Percentiles rank a stretch among this genome's conserved stretches.
These are phyloP conservation scores for Tretioscincus oriximinensis DNA, from an alignment of 2,113 vertebrate species.

Conservation along the genomic window DNA sequence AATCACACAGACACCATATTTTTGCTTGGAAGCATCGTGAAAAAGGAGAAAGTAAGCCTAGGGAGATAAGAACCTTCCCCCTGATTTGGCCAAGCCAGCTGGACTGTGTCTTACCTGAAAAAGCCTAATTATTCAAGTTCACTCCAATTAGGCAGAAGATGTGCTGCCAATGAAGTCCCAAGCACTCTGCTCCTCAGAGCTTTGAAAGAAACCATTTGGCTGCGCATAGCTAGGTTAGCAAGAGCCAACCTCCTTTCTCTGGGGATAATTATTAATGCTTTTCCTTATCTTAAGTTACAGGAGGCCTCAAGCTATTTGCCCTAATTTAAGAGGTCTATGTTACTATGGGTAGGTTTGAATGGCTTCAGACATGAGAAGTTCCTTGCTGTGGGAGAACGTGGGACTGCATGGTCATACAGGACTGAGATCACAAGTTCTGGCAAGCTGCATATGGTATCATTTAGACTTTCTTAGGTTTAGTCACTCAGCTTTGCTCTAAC, in stretches of 20 bases:
- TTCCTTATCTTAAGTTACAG: constrained; percentile 3
- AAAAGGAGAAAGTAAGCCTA: background rate
- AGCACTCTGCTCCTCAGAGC: background rate
- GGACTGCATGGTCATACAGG: background rate
- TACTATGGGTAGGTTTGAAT: constrained; percentile 1
- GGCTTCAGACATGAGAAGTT: background rate
- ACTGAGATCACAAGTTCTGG: background rate
- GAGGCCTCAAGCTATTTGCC: background rate
- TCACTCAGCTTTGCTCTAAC: too few species aligned
- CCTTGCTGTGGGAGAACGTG: background rate
- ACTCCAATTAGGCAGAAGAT: background rate
- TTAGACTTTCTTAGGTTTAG: too few species aligned
- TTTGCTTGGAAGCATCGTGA: background rate
- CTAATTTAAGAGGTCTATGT: background rate
- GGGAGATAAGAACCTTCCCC: too few species aligned
- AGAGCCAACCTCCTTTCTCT: constrained; percentile 23
- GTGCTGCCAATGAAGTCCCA: constrained; percentile 9
- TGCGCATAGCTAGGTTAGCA: background rate
- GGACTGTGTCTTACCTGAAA: constrained; percentile 21
- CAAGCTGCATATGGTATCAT: background rate
- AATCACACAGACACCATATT: background rate
- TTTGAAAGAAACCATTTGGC: constrained; percentile 27
- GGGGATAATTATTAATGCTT: constrained; percentile 11
- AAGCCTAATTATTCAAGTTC: constrained; percentile 23
- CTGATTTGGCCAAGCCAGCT: background rate